Evolutionary conservation across 2,113 vertebrate species (phyloP).

Genomic region (Phalacrocorax aristotelis): DNA sequence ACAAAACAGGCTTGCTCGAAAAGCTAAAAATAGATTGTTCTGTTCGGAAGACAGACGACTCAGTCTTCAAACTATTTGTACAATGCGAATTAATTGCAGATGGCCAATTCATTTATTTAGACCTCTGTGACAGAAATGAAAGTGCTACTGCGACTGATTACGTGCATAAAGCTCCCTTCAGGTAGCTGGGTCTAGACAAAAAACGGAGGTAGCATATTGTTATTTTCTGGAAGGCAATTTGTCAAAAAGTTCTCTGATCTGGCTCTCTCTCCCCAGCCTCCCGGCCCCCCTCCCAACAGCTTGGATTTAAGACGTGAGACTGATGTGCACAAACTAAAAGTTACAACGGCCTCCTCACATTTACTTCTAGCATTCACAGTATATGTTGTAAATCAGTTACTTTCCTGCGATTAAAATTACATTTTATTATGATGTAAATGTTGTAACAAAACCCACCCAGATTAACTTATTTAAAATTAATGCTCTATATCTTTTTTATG

Average conservation of each 20-base stretch:
- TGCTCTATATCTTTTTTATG: background rate
- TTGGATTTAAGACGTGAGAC: background rate
- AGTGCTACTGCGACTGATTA: background rate
- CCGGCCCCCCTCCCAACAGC: background rate
- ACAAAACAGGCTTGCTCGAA: constrained; percentile 69
- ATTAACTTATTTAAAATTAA: background rate
- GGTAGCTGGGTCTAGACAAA: background rate
- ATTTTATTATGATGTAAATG: background rate
- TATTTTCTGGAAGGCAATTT: background rate
- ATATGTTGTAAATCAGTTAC: background rate
- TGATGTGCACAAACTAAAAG: background rate
- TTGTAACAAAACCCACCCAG: background rate
- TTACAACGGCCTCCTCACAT: background rate
- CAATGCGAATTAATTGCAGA: constrained; percentile 67
- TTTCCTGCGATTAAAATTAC: background rate
- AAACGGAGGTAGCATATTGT: background rate
- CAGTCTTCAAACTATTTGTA: constrained; percentile 56
- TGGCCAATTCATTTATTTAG: constrained; percentile 60
- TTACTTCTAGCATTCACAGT: background rate
- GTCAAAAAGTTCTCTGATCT: background rate
- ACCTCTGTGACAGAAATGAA: constrained; percentile 48
- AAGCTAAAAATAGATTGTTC: constrained; percentile 73
- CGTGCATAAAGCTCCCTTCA: background rate
- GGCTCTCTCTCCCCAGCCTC: background rate
- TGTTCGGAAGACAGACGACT: constrained; percentile 68